These are phyloP conservation scores for Chelidonichthys spinosus DNA, from an alignment of 2,797 vertebrate genomes.

Conservation along the genomic window DNA sequence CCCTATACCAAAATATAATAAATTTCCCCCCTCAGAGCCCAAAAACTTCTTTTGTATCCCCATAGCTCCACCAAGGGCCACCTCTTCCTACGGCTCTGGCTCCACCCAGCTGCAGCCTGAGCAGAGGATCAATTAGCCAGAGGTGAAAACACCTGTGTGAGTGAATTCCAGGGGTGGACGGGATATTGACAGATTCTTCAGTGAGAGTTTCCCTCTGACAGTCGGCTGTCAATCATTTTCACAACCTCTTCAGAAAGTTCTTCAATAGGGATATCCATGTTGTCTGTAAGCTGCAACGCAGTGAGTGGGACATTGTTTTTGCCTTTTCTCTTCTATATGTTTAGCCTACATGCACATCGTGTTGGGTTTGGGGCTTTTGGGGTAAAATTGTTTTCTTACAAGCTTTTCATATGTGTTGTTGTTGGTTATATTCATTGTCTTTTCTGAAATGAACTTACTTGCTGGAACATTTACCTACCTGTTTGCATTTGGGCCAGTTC, in stretches of 20 bases:
- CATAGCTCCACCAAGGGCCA: not conserved
- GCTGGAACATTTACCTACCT: not conserved
- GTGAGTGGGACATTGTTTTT: not conserved
- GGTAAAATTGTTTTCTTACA: not conserved
- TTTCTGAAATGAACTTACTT: not conserved
- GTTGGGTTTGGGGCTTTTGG: not conserved
- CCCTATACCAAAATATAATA: not conserved
- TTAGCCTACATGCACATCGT: not conserved
- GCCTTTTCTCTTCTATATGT: not conserved
- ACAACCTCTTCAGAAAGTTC: not conserved
- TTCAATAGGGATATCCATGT: not conserved
- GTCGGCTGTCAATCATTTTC: conserved; percentile 13
- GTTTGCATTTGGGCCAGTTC: not conserved
- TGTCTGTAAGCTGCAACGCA: not conserved
- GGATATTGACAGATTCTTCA: conserved; percentile 5
- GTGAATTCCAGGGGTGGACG: not conserved
- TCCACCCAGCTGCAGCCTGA: conserved; percentile 1
- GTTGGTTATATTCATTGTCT: not conserved
- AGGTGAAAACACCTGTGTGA: conserved; percentile 16
- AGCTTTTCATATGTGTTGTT: not conserved
- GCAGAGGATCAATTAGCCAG: not conserved
- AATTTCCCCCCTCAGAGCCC: not conserved
- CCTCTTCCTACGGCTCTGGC: not conserved
- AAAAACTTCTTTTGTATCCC: not conserved
- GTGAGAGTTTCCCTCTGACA: not conserved